Base-by-base conservation (phyloP, 2,113 vertebrate genomes). In the Notiomystis cincta region DNA sequence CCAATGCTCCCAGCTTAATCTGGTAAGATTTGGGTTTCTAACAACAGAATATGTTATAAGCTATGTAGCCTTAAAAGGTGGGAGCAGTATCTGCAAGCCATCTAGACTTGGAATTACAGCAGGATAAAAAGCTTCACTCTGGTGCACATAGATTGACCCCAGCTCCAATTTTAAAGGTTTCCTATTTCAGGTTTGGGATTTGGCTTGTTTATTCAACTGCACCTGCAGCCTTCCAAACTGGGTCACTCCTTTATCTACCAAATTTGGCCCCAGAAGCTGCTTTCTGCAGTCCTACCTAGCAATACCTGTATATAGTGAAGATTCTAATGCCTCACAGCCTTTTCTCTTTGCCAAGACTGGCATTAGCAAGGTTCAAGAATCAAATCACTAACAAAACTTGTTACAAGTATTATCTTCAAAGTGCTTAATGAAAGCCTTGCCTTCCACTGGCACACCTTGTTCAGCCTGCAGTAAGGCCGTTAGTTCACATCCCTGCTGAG, bases 71-170 rank as follows among this genome's bases (percentile, higher is more conserved):
- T 25, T 50, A 40, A 35, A 38, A 73, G 23, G 14, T 47, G 18
- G 33, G 20, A 88, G 53, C 4, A 8, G 19, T 22, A 71, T 14
- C 35, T 64, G 37, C 31, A 70, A 75, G 33, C 16, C 1, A 10
- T 31, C 58, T 22, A 33, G 50, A n/a, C 11, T 24, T 23, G 13
- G 23, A 79, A 78, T 4, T 48, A 60, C 51, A 84, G 47, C 16
- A 66, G 48, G 25, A 65, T 30, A 71, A 19, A 38, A 24, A 10
- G 24, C 12, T 72, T 71, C 53, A 15, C 15, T 62, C 31, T 7
- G 9, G 18, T 44, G 35, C 30, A 14, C 12, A 10, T 2, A 28
- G 1, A 9, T 28, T 15, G 19, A 16, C 10, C 9, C 4, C 4
- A 31, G 7, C 25, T 4, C 5, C 27, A 8, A 0, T 66, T 62